These are phyloP conservation scores for Lacanobia wlatinum DNA, from an alignment of 2,888 invertebrate genomes.

Conservation along the genomic window DNA sequence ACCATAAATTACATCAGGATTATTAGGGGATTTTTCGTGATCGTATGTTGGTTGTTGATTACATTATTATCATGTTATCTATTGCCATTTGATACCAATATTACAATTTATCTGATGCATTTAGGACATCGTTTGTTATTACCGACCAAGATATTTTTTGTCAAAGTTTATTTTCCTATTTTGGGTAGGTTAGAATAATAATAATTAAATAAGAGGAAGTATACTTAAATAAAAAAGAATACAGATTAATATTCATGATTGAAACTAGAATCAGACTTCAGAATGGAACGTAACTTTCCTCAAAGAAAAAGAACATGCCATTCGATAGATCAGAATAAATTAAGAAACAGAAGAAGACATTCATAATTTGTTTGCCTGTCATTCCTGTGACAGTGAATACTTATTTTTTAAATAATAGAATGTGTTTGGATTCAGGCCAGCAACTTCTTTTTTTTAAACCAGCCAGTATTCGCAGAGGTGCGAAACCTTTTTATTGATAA, in stretches of 20 bases:
- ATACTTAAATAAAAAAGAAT: not conserved
- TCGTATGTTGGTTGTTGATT: slow-evolving; percentile 27
- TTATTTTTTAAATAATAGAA: no score
- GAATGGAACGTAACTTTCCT: not conserved
- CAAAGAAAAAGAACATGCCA: not conserved
- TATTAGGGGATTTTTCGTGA: not conserved
- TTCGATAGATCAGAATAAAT: not conserved
- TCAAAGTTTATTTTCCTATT: no score
- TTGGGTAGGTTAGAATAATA: no score
- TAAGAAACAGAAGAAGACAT: not conserved
- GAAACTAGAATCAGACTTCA: not conserved
- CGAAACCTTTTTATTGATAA: not conserved
- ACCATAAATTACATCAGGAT: not conserved
- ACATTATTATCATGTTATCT: slow-evolving; percentile 15
- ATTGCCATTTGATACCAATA: slow-evolving; percentile 7
- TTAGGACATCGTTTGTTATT: not conserved
- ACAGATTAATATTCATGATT: not conserved
- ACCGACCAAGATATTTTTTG: not conserved
- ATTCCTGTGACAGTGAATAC: not conserved
- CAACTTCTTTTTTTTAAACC: not conserved
- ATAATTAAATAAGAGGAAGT: no score
- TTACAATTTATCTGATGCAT: slow-evolving; percentile 17
- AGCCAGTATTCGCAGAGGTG: not conserved
- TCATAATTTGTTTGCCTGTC: no score
- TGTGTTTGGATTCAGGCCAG: no score